Percentiles rank a stretch among this genome's conserved stretches.
phyloP scores from a whole-genome alignment of 2,113 vertebrate species.

The Sminthopsis crassicaudata region DNA sequence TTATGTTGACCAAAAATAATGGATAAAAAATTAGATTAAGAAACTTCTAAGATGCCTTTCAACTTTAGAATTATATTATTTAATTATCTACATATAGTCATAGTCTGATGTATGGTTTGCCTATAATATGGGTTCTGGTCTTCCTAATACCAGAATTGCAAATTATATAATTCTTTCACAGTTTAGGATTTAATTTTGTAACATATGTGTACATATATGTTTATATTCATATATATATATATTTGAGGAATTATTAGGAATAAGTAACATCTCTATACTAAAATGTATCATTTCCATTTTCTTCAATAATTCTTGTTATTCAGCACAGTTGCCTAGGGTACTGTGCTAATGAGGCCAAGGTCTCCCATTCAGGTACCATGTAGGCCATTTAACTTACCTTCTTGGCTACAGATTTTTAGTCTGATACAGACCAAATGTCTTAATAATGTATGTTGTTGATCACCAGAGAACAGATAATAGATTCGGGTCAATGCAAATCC shows the following conservation, averaged over 20 bases:
- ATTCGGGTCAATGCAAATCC: background rate
- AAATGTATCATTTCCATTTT: background rate
- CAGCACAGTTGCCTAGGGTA: background rate
- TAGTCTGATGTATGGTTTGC: background rate
- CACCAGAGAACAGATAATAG: background rate
- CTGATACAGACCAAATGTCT: background rate
- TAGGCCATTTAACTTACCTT: conserved; percentile 13
- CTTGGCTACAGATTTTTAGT: background rate
- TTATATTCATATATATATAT: too few species aligned
- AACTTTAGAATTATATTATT: background rate
- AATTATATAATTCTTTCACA: background rate
- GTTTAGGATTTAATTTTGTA: background rate
- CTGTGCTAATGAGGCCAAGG: background rate
- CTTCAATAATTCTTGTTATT: background rate
- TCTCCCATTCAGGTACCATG: background rate
- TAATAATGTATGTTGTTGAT: conserved; percentile 6
- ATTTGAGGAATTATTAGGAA: background rate
- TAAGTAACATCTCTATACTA: background rate
- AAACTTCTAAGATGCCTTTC: background rate
- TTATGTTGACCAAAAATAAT: background rate
- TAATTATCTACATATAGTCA: background rate
- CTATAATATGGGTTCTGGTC: background rate
- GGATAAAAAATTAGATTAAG: background rate
- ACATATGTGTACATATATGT: background rate
- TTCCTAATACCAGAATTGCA: background rate